Conservation (phyloP, 2,113 vertebrate species). For the Pangasianodon hypophthalmus region DNA sequence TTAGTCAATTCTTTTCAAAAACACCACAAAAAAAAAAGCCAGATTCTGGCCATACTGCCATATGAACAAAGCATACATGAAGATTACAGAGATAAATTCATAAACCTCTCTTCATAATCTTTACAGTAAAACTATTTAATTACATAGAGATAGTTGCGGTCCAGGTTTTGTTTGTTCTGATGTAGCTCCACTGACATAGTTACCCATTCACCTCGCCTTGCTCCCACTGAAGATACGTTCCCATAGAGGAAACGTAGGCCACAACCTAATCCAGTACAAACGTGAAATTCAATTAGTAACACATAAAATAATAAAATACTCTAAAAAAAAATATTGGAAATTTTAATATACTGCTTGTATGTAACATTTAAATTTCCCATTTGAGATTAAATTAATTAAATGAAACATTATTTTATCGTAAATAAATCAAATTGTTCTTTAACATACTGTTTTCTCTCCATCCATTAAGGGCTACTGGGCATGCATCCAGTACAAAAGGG, state of each 20-base stretch:
- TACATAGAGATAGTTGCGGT: conserved; percentile 65
- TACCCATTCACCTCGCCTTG: conserved; percentile 67
- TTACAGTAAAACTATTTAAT: background rate
- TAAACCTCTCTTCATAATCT: background rate
- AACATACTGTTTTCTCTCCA: conserved; percentile 45
- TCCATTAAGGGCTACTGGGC: conserved; percentile 68
- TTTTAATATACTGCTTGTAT: background rate
- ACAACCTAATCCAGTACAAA: conserved; percentile 61
- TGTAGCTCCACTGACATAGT: background rate
- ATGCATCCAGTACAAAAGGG: conserved; percentile 65
- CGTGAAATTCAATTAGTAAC: background rate
- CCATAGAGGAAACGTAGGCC: conserved; percentile 47
- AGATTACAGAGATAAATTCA: background rate
- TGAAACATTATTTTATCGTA: background rate
- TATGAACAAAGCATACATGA: background rate
- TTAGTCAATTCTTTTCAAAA: too few species aligned
- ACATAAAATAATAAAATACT: background rate
- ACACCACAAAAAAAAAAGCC: background rate
- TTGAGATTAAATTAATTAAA: background rate
- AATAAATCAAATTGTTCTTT: background rate
- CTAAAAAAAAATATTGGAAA: background rate
- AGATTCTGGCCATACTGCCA: background rate
- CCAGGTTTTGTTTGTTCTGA: background rate
- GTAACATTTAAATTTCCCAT: background rate
- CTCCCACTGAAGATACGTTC: background rate